phyloP scores from a whole-genome alignment of 2,113 vertebrate species.

The Triplophysa rosa region DNA sequence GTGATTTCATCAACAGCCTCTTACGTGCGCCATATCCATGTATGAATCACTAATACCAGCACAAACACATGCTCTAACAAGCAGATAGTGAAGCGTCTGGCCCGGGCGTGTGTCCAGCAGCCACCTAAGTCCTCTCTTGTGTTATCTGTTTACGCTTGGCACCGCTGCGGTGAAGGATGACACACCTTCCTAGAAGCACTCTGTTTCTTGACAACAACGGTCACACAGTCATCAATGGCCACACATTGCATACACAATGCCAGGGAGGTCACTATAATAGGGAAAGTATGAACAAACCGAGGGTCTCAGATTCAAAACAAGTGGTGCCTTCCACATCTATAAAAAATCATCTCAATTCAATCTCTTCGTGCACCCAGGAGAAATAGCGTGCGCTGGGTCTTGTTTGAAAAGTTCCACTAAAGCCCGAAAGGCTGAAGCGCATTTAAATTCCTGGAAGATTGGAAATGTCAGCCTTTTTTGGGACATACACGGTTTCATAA shows the following conservation, averaged over 20 bases:
- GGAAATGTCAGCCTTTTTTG: conserved; percentile 11
- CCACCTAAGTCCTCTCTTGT: conserved; percentile 19
- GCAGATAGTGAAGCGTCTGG: conserved; percentile 17
- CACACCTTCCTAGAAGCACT: conserved; percentile 41
- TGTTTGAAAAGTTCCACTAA: conserved; percentile 22
- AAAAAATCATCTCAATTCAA: conserved; percentile 36
- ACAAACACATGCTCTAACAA: conserved; percentile 32
- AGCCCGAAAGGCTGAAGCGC: background rate
- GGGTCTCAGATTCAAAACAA: conserved; percentile 44
- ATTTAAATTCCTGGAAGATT: conserved; percentile 27
- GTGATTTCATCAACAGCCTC: conserved; percentile 29
- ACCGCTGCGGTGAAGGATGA: conserved; percentile 36
- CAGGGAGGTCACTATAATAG: conserved; percentile 52
- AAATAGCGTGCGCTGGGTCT: background rate
- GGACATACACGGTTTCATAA: background rate
- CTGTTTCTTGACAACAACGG: conserved; percentile 44
- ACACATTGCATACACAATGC: conserved; percentile 15
- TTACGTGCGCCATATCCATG: background rate
- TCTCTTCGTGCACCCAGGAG: conserved; percentile 11
- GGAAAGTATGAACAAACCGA: conserved; percentile 44
- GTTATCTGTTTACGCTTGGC: conserved; percentile 50
- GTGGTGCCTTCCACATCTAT: conserved; percentile 32
- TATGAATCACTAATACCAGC: conserved; percentile 28
- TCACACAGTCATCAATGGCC: conserved; percentile 47
- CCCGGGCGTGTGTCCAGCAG: conserved; percentile 5